Percentiles rank a stretch among this genome's conserved stretches.
Conservation (phyloP, 2,113 vertebrate genomes). For the Machaerirhynchus nigripectus region DNA sequence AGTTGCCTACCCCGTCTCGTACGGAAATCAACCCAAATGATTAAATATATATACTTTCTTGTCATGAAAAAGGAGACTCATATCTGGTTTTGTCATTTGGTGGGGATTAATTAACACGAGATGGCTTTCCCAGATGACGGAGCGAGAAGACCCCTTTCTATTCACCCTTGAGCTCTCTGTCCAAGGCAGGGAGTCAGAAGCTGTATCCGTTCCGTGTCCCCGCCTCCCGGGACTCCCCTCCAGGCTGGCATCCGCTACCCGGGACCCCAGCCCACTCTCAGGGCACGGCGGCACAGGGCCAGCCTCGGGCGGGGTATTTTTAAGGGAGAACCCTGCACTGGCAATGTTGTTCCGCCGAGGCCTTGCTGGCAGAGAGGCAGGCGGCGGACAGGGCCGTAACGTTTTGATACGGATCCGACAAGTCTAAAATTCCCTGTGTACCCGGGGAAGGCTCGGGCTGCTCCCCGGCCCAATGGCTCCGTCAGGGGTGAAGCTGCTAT, state of each 20-base stretch:
- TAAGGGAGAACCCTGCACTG: not conserved
- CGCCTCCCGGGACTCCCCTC: not conserved
- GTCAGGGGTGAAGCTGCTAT: not conserved
- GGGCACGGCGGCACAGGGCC: not conserved
- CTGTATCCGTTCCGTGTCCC: no score
- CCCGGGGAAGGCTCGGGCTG: not conserved
- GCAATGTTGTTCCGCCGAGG: not conserved
- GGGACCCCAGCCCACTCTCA: not conserved
- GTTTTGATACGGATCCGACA: not conserved
- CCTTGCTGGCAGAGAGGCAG: not conserved
- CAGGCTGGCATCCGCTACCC: not conserved
- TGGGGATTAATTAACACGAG: not conserved
- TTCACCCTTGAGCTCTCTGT: not conserved
- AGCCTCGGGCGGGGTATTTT: not conserved
- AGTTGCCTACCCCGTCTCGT: not conserved
- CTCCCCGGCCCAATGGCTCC: not conserved
- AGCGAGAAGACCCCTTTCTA: not conserved
- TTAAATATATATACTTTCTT: not conserved
- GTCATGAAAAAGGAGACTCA: not conserved
- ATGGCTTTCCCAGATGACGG: not conserved
- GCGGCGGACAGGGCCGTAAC: not conserved
- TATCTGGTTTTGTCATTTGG: conserved; percentile 26
- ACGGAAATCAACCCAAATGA: not conserved
- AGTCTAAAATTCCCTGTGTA: not conserved
- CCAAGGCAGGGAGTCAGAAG: not conserved